Evolutionary conservation across 2,888 invertebrate genomes (phyloP).

Genomic region (Hecatera dysodea): DNA sequence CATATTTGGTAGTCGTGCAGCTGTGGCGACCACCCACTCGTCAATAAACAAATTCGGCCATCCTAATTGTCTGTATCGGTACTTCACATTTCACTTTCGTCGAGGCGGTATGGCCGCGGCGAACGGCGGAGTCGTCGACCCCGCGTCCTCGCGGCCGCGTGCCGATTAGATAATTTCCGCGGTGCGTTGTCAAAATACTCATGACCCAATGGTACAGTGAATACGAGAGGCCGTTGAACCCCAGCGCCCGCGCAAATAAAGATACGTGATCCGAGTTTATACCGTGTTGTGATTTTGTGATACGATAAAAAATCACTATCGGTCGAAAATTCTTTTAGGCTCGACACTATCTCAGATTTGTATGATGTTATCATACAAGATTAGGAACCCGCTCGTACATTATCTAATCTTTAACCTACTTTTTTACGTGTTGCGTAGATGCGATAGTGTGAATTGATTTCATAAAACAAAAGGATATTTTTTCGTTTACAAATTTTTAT

Average conservation of each 20-base stretch:
- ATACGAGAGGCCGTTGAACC: conserved; percentile 84
- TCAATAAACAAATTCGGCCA: conserved; percentile 80
- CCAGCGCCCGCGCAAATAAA: conserved; percentile 77
- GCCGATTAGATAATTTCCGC: conserved; percentile 91
- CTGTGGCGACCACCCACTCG: conserved; percentile 69
- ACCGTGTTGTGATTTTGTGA: conserved; percentile 61
- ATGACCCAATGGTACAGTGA: conserved; percentile 90
- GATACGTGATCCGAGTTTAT: conserved; percentile 75
- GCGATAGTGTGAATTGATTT: conserved; percentile 22
- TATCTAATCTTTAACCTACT: conserved; percentile 62
- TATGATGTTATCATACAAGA: conserved; percentile 51
- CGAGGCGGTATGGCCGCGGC: conserved; percentile 77
- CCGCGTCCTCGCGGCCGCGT: conserved; percentile 88
- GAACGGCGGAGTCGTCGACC: conserved; percentile 85
- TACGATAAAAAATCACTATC: conserved; percentile 77
- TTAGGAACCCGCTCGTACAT: conserved; percentile 33
- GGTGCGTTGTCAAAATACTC: conserved; percentile 90
- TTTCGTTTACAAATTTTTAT: neutral
- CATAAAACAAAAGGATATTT: conserved; percentile 42
- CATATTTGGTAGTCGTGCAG: conserved; percentile 59
- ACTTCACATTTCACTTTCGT: conserved; percentile 89
- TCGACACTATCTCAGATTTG: conserved; percentile 61
- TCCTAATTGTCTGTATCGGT: conserved; percentile 74
- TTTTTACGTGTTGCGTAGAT: conserved; percentile 44
- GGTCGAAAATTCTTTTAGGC: conserved; percentile 76